Evolutionary conservation across 1,140 invertebrate genomes (phyloP), one percentile per base, ranked within the genome.

Genomic region (Hycleus phaleratus): DNA sequence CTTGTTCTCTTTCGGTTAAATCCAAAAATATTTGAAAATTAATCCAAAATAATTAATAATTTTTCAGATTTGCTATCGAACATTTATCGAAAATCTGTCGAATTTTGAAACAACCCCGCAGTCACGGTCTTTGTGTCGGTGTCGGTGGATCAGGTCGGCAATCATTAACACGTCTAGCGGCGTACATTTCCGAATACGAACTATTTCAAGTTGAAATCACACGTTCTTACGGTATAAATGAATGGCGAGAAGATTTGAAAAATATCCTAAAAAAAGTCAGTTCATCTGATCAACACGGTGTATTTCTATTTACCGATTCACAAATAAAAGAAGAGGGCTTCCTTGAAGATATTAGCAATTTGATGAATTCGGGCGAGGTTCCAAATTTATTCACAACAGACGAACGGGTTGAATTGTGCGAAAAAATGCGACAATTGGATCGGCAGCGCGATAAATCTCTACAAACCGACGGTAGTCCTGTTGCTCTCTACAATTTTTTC

Each of bases 171-270:
- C 80, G 90, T 59, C 78, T 98, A 51, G 90, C 94, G 10, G 87
- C 93, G 10, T 92, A 95, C 71, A 95, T 97, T 73, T 89, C 90
- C 58, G 93, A 96, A 71, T 94, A 93, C 77, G 93, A 96, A 64
- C 76, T 97, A 0, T 93, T 91, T 71, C 79, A 92, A 84, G 86
- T 97, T 43, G 93, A 97, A 79, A 92, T 97, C 67, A 90, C 85
- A 50, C 86, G 91, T 72, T 84, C 82, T 32, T 97, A 98, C 72
- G 85, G 86, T 2, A 77, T 81, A 7, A 78, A 77, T 38, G 92
- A 97, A 68, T 98, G 94, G 91, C 82, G 89, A 63, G 93, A 96
- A 69, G 93, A 97, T 72, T 75, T 98, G 5, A 91, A 95, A 68
- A 54, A 73, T 11, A 86, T 96, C 51, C 74, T 97, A 47, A 82